phyloP scores from a whole-genome alignment of 2,888 invertebrate genomes.

The Eupelmus urozonus region DNA sequence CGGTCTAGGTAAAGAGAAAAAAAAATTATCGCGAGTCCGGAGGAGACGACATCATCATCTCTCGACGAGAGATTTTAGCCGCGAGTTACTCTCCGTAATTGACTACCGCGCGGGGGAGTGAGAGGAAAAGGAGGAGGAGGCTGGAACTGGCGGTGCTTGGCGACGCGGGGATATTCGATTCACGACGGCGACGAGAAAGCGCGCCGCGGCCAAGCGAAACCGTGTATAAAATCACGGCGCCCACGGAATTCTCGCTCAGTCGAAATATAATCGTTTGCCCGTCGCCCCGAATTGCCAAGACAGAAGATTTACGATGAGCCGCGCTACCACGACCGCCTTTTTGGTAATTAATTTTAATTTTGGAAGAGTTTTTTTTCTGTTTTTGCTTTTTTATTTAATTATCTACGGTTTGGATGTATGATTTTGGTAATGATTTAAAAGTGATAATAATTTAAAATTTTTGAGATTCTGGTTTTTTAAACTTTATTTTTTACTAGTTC shows the following conservation, averaged over 20 bases:
- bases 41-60: constrained; percentile 21
- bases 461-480: too few relatives aligned
- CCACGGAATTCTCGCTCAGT: constrained; percentile 64
- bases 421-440: too few relatives aligned
- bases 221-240: constrained; percentile 70
- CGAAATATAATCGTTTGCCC: constrained; percentile 56
- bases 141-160: constrained; percentile 37
- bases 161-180: constrained; percentile 39
- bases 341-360: constrained; percentile 44
- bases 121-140: constrained; percentile 28
- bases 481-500: too few relatives aligned
- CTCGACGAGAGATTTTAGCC: constrained; percentile 21
- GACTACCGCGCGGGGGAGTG: constrained; percentile 26
- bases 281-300: constrained; percentile 32
- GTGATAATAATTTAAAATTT: too few relatives aligned
- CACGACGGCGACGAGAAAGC: constrained; percentile 69
- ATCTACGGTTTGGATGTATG: too few relatives aligned
- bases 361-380: not conserved
- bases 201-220: constrained; percentile 66
- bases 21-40: not conserved
- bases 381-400: too few relatives aligned
- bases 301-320: constrained; percentile 63
- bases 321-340: constrained; percentile 2
- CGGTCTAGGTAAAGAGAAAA: constrained; percentile 1
- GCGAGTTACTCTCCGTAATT: constrained; percentile 47